A percentile compares a stretch with the other conserved stretches of the same genome.
These are phyloP conservation scores for Bibio marci DNA, from an alignment of 2,888 invertebrate genomes.

Conservation along the genomic window DNA sequence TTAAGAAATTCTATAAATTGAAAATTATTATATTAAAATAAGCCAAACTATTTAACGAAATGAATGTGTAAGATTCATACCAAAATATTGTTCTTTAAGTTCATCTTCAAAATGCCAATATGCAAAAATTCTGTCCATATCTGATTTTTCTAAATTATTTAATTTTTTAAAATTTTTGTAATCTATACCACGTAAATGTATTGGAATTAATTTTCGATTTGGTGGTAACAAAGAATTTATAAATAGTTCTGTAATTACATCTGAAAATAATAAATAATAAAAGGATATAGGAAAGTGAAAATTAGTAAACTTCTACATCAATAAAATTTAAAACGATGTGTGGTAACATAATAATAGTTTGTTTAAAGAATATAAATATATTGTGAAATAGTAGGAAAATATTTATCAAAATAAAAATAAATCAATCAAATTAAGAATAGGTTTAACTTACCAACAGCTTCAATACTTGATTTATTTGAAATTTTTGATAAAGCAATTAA, in stretches of 20 bases:
- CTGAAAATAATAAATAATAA: slow-evolving; percentile 4
- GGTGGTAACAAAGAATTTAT: slow-evolving; percentile 25
- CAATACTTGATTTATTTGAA: slow-evolving; percentile 25
- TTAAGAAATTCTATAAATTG: slow-evolving; percentile 20
- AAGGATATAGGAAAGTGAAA: too few species aligned
- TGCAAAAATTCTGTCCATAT: slow-evolving; percentile 45
- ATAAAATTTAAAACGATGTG: too few species aligned
- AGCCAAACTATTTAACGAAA: too few species aligned
- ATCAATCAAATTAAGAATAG: too few species aligned
- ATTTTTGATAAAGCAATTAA: slow-evolving; percentile 23
- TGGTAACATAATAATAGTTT: too few species aligned
- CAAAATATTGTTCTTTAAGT: slow-evolving; percentile 58
- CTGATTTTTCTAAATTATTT: slow-evolving; percentile 33
- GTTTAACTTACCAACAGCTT: slow-evolving; percentile 16
- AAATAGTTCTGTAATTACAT: slow-evolving; percentile 22
- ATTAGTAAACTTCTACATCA: too few species aligned
- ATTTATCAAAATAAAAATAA: too few species aligned
- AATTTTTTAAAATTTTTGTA: slow-evolving; percentile 24
- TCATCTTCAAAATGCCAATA: slow-evolving; percentile 84
- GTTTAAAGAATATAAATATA: too few species aligned
- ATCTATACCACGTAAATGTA: slow-evolving; percentile 23
- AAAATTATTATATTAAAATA: too few species aligned
- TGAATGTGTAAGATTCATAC: slow-evolving; percentile 27
- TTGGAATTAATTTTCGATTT: slow-evolving; percentile 22
- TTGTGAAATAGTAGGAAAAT: too few species aligned